phyloP scores from a whole-genome alignment of 2,113 vertebrate genomes.

The Sterrhoptilus dennistouni region DNA sequence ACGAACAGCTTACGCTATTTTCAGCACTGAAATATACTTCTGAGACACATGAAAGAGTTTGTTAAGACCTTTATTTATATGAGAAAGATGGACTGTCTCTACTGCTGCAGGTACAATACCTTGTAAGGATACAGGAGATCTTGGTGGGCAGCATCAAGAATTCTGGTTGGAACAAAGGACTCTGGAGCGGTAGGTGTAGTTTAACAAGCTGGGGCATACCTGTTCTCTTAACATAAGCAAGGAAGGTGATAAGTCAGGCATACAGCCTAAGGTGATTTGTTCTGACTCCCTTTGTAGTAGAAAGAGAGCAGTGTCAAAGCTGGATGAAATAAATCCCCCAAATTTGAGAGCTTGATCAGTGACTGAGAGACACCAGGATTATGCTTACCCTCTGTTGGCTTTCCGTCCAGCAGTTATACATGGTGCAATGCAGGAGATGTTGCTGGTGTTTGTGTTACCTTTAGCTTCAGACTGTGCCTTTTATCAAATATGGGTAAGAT shows the following conservation, averaged over 20 bases:
- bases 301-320: background rate
- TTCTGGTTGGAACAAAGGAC: background rate
- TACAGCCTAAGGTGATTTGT: background rate
- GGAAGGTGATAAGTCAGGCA: background rate
- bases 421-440: background rate
- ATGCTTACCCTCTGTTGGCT: background rate
- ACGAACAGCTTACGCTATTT: background rate
- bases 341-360: background rate
- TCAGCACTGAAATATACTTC: background rate
- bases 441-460: background rate
- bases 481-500: background rate
- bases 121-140: background rate
- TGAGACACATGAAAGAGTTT: background rate
- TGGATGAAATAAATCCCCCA: background rate
- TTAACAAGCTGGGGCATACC: background rate
- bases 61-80: background rate
- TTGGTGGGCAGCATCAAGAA: background rate
- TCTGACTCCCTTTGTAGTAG: background rate
- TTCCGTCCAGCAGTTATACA: background rate
- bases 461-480: background rate
- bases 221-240: background rate
- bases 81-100: background rate
- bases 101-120: background rate
- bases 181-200: background rate
- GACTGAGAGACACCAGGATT: background rate